Conservation (phyloP, 2,797 vertebrate genomes). For the Galagoides demidoff region DNA sequence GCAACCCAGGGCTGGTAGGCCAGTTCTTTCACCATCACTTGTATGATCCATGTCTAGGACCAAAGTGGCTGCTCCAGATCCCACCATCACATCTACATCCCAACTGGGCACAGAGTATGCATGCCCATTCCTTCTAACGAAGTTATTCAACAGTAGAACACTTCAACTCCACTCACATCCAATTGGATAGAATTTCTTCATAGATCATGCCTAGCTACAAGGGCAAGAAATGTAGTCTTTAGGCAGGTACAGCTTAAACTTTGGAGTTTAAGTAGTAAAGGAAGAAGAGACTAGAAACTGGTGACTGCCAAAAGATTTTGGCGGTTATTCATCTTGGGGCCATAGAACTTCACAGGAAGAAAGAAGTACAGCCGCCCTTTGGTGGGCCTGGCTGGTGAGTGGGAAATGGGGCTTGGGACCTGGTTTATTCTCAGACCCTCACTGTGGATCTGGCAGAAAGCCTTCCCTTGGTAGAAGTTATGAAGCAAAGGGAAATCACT, state of each 20-base stretch:
- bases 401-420: fast-evolving
- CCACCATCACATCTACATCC: neutral
- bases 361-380: neutral
- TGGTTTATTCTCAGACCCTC: neutral
- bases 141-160: neutral
- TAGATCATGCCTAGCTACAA: neutral
- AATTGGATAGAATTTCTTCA: neutral
- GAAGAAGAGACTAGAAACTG: neutral
- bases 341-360: neutral
- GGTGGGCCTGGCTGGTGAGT: fast-evolving
- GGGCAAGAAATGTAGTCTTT: neutral
- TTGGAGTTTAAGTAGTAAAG: neutral
- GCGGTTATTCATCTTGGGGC: neutral
- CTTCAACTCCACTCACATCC: neutral
- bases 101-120: neutral
- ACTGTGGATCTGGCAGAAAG: neutral
- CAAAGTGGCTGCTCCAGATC: neutral
- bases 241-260: neutral
- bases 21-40: neutral
- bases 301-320: neutral
- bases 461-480: neutral
- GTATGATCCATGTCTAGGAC: neutral
- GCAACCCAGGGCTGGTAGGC: neutral
- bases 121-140: neutral
- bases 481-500: neutral